Evolutionary conservation across 2,113 vertebrate genomes (phyloP).

Genomic region (Phaethornis superciliosus): DNA sequence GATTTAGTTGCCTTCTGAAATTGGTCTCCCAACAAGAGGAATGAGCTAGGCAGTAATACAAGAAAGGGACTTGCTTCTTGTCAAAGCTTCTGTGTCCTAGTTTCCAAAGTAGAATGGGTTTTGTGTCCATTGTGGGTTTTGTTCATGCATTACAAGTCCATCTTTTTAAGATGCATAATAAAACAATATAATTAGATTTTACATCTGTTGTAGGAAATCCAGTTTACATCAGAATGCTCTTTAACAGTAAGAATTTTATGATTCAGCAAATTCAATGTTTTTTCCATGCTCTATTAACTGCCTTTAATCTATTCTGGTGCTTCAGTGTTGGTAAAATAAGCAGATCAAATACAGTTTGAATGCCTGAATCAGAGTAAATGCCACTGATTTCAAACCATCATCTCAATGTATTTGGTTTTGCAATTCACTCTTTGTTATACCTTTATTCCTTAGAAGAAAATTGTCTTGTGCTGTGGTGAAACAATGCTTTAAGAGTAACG

Average conservation of each 20-base stretch:
- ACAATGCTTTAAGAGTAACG: background rate
- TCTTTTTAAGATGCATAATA: background rate
- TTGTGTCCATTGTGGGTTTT: background rate
- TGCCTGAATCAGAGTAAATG: conserved; percentile 1
- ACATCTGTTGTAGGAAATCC: conserved; percentile 14
- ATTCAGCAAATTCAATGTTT: conserved; percentile 13
- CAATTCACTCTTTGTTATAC: background rate
- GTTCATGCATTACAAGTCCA: background rate
- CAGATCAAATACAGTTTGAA: conserved; percentile 19
- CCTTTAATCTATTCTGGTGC: conserved; percentile 45
- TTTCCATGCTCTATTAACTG: conserved; percentile 29
- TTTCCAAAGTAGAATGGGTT: background rate
- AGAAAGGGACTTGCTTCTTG: background rate
- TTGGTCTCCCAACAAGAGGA: background rate
- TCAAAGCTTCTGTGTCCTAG: background rate
- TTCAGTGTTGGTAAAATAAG: conserved; percentile 26
- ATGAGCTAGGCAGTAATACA: background rate
- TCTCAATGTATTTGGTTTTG: background rate
- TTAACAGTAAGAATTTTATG: conserved; percentile 27
- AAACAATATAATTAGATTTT: conserved; percentile 6
- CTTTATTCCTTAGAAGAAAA: background rate
- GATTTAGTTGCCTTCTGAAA: background rate
- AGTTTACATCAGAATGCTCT: background rate
- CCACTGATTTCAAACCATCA: background rate
- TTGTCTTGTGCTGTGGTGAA: background rate